A percentile compares a stretch with the other conserved stretches of the same genome.
Evolutionary conservation across 64 coral and sea anemone genomes (phyloP).

Genomic region (Hydrozoanthus tunicans): DNA sequence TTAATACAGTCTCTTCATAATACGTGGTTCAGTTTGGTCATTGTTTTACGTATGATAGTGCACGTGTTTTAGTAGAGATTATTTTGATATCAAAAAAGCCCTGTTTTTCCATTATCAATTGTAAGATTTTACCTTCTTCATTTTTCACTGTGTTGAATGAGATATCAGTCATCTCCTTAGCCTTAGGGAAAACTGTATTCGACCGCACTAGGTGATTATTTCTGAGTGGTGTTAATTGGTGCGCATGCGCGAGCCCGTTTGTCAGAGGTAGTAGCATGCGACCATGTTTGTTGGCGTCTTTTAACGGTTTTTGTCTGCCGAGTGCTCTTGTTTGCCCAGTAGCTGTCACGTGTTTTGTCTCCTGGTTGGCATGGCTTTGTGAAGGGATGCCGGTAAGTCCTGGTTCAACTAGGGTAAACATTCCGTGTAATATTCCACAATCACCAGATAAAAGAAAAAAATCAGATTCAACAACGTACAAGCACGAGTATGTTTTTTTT

Average conservation of each 20-base stretch:
- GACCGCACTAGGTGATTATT: too few species aligned
- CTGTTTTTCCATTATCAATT: too few species aligned
- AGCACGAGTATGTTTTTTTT: too few species aligned
- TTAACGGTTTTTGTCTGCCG: background rate
- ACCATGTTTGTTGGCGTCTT: background rate
- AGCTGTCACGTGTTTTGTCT: background rate
- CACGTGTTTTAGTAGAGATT: too few species aligned
- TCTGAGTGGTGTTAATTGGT: background rate
- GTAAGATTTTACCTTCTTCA: background rate
- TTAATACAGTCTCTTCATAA: background rate
- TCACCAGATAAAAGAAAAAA: too few species aligned
- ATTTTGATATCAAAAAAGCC: too few species aligned
- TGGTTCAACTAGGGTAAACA: background rate
- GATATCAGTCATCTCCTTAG: background rate
- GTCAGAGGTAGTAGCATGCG: background rate
- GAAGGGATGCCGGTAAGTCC: constrained; percentile 14
- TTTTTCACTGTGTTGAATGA: background rate
- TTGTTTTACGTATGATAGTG: background rate
- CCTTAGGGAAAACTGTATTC: too few species aligned
- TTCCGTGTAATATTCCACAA: background rate
- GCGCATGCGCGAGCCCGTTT: background rate
- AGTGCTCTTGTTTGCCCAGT: background rate
- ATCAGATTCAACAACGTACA: too few species aligned
- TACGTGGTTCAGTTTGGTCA: background rate
- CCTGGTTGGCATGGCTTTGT: background rate